These are phyloP conservation scores for Schizopygopsis malacanthus DNA, from an alignment of 2,797 vertebrate species.

Conservation along the genomic window DNA sequence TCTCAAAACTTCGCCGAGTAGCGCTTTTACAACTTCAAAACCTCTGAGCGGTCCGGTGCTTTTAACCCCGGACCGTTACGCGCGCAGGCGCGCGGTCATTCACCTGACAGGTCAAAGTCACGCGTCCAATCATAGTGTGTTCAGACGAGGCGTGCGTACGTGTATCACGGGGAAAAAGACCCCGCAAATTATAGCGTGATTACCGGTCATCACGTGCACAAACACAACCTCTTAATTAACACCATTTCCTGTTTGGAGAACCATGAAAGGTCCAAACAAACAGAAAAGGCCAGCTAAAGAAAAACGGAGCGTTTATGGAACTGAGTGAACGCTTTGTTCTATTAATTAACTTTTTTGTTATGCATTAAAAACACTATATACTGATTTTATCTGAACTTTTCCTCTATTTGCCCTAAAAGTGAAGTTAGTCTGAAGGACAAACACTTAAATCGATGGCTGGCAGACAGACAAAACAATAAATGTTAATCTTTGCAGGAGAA, in stretches of 20 bases:
- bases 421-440: not conserved
- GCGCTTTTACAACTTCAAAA: not conserved
- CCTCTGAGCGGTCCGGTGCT: not conserved
- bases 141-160: not conserved
- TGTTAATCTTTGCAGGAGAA: not conserved
- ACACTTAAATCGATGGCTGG: slow-evolving; percentile 15
- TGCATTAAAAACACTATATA: no score
- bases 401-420: slow-evolving; percentile 20
- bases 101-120: slow-evolving; percentile 49
- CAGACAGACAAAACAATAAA: not conserved
- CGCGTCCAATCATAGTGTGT: not conserved
- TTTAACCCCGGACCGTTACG: not conserved
- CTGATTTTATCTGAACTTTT: not conserved
- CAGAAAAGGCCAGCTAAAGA: not conserved
- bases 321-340: not conserved
- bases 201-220: slow-evolving; percentile 27
- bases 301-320: no score
- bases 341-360: no score
- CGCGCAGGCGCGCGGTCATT: slow-evolving; percentile 44
- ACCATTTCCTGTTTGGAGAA: slow-evolving; percentile 52
- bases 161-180: not conserved
- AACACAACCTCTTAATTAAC: slow-evolving; percentile 47
- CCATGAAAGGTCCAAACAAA: not conserved
- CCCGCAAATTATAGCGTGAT: not conserved
- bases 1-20: not conserved